These are phyloP conservation scores for Myodes glareolus DNA, from an alignment of 2,113 vertebrate genomes.

Conservation along the genomic window DNA sequence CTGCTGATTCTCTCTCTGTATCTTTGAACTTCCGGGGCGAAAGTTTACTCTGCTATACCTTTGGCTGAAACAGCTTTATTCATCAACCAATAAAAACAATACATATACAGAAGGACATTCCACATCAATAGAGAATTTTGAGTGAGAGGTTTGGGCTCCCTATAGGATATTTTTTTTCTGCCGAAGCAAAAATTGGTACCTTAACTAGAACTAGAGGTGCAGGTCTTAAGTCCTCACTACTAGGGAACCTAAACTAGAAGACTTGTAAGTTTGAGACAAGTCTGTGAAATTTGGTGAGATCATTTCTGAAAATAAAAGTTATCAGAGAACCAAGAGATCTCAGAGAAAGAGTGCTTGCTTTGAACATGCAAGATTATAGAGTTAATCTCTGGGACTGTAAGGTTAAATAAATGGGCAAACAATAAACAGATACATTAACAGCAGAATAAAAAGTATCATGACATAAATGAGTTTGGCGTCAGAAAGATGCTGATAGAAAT, in stretches of 20 bases:
- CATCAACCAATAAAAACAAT: too few relatives aligned
- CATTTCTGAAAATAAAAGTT: background rate
- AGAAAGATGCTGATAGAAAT: background rate
- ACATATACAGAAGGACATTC: too few relatives aligned
- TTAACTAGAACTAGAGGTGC: background rate
- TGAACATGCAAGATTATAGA: background rate
- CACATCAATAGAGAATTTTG: too few relatives aligned
- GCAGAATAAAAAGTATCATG: background rate
- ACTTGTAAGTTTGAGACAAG: background rate
- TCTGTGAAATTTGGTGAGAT: background rate
- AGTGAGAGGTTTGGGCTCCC: background rate
- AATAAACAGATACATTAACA: background rate
- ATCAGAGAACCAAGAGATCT: background rate
- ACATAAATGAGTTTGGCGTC: background rate
- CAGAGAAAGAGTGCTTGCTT: background rate
- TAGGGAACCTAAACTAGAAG: background rate
- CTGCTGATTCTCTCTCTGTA: too few relatives aligned
- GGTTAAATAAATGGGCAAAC: background rate
- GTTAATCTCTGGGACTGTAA: background rate
- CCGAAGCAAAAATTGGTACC: too few relatives aligned
- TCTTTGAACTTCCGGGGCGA: too few relatives aligned
- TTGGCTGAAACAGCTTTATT: too few relatives aligned
- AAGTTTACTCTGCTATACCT: too few relatives aligned
- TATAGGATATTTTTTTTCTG: background rate
- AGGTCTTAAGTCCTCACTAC: background rate